Conservation (phyloP, 2,888 invertebrate species). For the Alloplasta piceator region DNA sequence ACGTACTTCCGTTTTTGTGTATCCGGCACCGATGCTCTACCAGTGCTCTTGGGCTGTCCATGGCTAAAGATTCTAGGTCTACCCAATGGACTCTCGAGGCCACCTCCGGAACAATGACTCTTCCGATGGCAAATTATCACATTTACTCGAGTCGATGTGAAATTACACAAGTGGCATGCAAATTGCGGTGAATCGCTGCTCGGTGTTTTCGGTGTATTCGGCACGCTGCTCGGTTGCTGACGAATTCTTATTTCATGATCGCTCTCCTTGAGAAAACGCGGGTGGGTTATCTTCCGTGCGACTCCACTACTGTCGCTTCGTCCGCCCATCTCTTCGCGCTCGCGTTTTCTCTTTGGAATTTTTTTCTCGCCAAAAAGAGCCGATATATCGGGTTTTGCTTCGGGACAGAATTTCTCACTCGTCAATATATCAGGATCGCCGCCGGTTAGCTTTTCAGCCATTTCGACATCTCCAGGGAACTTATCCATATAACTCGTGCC, state of each 20-base stretch:
- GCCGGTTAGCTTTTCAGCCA: constrained; percentile 89
- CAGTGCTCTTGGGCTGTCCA: constrained; percentile 67
- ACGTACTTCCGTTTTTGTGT: constrained; percentile 82
- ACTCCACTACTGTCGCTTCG: constrained; percentile 71
- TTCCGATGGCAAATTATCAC: constrained; percentile 90
- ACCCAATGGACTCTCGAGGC: constrained; percentile 68
- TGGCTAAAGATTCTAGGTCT: constrained; percentile 66
- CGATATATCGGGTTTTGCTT: constrained; percentile 84
- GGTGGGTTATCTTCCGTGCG: constrained; percentile 83
- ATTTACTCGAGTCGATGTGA: constrained; percentile 88
- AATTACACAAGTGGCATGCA: constrained; percentile 87
- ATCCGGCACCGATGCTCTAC: constrained; percentile 42
- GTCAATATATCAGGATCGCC: constrained; percentile 89
- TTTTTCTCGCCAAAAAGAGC: constrained; percentile 85
- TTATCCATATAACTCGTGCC: constrained; percentile 88
- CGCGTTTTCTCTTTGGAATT: constrained; percentile 79
- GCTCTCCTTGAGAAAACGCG: constrained; percentile 83
- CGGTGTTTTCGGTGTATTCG: constrained; percentile 71
- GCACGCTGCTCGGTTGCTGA: constrained; percentile 83
- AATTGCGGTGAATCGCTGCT: constrained; percentile 81
- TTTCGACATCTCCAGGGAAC: constrained; percentile 90
- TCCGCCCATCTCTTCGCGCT: constrained; percentile 72
- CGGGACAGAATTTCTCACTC: constrained; percentile 85
- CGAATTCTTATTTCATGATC: constrained; percentile 88
- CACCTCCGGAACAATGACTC: constrained; percentile 86